phyloP scores from a whole-genome alignment of 2,888 invertebrate species.

The Frankliniella intonsa region DNA sequence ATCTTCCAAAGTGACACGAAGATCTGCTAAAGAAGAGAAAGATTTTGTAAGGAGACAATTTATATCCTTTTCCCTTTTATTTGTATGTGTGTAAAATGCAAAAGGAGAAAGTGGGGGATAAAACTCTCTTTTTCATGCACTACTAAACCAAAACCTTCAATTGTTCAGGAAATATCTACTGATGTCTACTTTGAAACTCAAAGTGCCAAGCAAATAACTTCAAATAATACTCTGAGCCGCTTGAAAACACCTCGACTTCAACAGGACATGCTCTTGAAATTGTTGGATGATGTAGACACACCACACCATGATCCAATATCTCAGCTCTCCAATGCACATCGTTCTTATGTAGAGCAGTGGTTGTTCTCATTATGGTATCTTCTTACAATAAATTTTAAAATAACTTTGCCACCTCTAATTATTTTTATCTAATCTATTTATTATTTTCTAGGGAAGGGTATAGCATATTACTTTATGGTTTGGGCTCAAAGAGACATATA shows the following conservation, averaged over 20 bases:
- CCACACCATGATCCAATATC: slow-evolving; percentile 56
- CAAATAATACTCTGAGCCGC: slow-evolving; percentile 72
- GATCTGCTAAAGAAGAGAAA: slow-evolving; percentile 28
- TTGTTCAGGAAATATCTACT: slow-evolving; percentile 41
- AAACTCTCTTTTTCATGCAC: no score
- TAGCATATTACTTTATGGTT: slow-evolving; percentile 79
- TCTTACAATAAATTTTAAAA: background rate
- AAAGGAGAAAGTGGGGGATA: no score
- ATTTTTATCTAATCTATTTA: slow-evolving; percentile 29
- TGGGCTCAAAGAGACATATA: slow-evolving; percentile 81
- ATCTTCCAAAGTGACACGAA: slow-evolving; percentile 11
- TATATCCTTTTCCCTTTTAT: slow-evolving; percentile 37
- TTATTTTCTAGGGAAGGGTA: slow-evolving; percentile 67
- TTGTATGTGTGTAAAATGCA: no score
- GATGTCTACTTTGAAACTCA: slow-evolving; percentile 47
- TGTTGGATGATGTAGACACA: slow-evolving; percentile 46
- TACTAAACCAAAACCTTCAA: background rate
- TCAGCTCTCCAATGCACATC: slow-evolving; percentile 55
- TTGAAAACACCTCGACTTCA: slow-evolving; percentile 68
- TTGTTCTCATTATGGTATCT: slow-evolving; percentile 51
- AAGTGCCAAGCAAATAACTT: slow-evolving; percentile 54
- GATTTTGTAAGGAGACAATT: slow-evolving; percentile 31
- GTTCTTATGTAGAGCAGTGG: slow-evolving; percentile 65
- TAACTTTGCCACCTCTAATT: background rate
- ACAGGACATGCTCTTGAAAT: slow-evolving; percentile 58